phyloP scores from a whole-genome alignment of 2,888 invertebrate genomes.

The Ormyrus pomaceus region DNA sequence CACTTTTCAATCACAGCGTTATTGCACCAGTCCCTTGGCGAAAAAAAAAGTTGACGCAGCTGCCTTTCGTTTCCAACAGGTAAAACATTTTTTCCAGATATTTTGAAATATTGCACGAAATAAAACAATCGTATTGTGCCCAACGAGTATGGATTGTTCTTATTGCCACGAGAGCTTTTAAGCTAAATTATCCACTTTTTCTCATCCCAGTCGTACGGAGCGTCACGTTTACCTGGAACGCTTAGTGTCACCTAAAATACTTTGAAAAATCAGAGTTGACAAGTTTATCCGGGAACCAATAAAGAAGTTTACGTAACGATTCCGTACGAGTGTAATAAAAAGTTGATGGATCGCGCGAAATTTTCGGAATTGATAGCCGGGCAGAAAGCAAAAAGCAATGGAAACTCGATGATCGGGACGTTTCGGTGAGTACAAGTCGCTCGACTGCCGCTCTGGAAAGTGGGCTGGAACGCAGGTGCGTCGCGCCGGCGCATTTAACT shows the following conservation, averaged over 20 bases:
- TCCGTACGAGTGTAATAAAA: no score
- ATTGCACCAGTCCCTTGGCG: constrained; percentile 62
- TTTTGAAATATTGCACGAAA: no score
- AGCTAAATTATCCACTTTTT: no score
- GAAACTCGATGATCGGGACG: constrained; percentile 32
- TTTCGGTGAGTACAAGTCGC: constrained; percentile 32
- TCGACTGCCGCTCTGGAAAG: neutral
- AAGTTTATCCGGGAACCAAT: no score
- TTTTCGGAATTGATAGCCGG: neutral
- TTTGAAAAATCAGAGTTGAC: no score
- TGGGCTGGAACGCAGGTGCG: neutral
- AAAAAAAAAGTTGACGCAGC: constrained; percentile 32
- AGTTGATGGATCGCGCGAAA: no score
- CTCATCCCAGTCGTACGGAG: no score
- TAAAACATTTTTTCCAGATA: neutral
- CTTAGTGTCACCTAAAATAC: no score
- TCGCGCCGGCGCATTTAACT: neutral
- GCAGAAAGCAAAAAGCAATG: constrained; percentile 1
- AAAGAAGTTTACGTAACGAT: no score
- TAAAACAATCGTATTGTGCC: constrained; percentile 6
- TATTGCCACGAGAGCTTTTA: neutral
- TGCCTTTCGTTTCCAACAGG: neutral
- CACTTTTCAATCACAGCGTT: constrained; percentile 41
- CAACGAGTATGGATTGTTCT: neutral
- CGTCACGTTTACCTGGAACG: no score